Percentiles rank a stretch among this genome's conserved stretches.
Evolutionary conservation across 2,113 vertebrate genomes (phyloP).

Genomic region (Urocitellus parryii): DNA sequence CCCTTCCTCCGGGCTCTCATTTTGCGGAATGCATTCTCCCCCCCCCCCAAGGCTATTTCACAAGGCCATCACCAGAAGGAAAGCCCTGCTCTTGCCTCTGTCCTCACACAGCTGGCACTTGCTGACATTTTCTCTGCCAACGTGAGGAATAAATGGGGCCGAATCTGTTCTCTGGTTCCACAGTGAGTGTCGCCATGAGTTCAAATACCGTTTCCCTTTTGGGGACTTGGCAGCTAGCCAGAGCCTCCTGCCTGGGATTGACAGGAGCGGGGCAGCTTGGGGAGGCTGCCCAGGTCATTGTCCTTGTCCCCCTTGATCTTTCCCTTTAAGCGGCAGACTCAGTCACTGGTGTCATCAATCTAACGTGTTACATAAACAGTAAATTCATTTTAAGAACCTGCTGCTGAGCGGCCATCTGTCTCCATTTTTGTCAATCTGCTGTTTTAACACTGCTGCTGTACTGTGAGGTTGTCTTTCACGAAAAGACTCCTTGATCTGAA

Average conservation of each 20-base stretch:
- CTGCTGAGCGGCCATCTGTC: slow-evolving; percentile 83
- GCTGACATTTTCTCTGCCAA: background rate
- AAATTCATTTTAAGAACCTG: slow-evolving; percentile 81
- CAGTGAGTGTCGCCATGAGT: background rate
- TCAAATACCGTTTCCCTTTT: background rate
- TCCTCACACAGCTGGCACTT: background rate
- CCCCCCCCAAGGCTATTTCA: background rate
- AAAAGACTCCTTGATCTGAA: slow-evolving; percentile 69
- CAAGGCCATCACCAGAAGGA: slow-evolving; percentile 9
- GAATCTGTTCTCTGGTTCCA: background rate
- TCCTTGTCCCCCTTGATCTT: slow-evolving; percentile 45
- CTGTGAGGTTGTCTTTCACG: slow-evolving; percentile 34
- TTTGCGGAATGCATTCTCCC: background rate
- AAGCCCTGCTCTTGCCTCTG: background rate
- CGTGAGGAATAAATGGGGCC: accelerated
- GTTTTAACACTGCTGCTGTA: background rate
- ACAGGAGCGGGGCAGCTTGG: background rate
- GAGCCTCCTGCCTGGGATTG: background rate
- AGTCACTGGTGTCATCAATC: slow-evolving; percentile 69
- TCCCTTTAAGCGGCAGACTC: slow-evolving; percentile 17
- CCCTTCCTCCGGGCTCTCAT: background rate
- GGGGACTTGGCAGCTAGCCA: slow-evolving; percentile 28
- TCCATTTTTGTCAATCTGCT: slow-evolving; percentile 76
- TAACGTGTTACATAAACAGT: slow-evolving; percentile 77
- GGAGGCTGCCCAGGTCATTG: background rate